These are phyloP conservation scores for Bubo bubo DNA, from an alignment of 2,113 vertebrate species.

Conservation along the genomic window DNA sequence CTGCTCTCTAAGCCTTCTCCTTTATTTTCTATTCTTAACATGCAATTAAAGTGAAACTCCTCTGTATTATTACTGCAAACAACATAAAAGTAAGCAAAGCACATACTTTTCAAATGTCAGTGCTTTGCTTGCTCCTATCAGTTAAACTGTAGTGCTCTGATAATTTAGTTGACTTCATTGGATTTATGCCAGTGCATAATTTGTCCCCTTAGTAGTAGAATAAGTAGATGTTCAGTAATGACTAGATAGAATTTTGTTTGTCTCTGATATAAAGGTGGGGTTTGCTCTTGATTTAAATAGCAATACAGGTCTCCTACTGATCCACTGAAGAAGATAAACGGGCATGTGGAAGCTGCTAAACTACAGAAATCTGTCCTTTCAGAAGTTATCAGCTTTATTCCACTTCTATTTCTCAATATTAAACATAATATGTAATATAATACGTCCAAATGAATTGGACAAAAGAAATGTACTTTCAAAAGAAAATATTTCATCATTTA, in stretches of 20 bases:
- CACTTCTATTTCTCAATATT: neutral
- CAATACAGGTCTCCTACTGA: neutral
- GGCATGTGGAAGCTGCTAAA: neutral
- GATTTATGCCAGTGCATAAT: neutral
- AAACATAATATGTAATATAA: neutral
- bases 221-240: neutral
- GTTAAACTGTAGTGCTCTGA: neutral
- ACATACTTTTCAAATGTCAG: neutral
- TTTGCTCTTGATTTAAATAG: neutral
- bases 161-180: neutral
- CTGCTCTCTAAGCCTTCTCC: neutral
- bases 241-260: neutral
- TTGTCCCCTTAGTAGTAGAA: neutral
- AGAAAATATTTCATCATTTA: neutral
- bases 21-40: neutral
- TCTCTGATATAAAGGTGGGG: neutral
- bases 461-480: neutral
- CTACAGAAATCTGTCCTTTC: neutral
- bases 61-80: neutral
- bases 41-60: constrained; percentile 4
- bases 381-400: neutral
- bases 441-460: neutral
- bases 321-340: neutral
- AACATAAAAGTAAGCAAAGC: neutral
- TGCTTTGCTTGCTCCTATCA: neutral